Evolutionary conservation across 2,797 vertebrate genomes (phyloP), one percentile per base, ranked within the genome.

Genomic region (Notoglanidium macrostoma): DNA sequence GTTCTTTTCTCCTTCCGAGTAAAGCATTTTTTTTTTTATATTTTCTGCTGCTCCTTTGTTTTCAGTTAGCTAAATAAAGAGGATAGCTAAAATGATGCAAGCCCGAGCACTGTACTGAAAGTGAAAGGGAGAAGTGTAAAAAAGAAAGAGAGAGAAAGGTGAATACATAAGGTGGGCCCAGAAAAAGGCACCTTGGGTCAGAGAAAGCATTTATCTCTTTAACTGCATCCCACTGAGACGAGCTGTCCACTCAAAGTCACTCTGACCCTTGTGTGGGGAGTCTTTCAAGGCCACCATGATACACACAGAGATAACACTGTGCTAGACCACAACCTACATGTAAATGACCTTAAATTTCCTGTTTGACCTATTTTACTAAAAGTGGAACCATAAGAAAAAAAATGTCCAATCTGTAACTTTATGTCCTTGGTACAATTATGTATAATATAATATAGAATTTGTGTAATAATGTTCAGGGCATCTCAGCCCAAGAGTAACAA

Each of bases 191-290:
- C 44, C 46, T 86, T 46, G 74, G 77, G 86, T 86, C 81, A 86
- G 76, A 57, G 61, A 79, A 72, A 61, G 57, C 68, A 87, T 88
- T 88, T 88, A 85, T 89, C 79, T 87, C 3, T 85, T 83, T 77
- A 87, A 65, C 86, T 80, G 74, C 76, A 87, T 83, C 86, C 40
- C 67, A 80, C 73, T 32, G 86, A 84, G 72, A 86, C 12, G 44
- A 86, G 72, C 59, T 88, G 87, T 87, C 79, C 70, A 84, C 83
- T 68, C 51, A 90, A 88, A 87, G 73, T 87, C 79, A 86, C 83
- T 88, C 70, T 87, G 72, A 83, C 65, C 72, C 57, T 54, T 74
- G 57, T 70, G 83, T 88, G 57, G 83, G 77, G 59, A 88, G 72
- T 78, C 54, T 86, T 86, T 83, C 46, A 85, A 79, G 72, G 83